Conservation (phyloP, 2,797 vertebrate species). For the Takifugu ocellatus region DNA sequence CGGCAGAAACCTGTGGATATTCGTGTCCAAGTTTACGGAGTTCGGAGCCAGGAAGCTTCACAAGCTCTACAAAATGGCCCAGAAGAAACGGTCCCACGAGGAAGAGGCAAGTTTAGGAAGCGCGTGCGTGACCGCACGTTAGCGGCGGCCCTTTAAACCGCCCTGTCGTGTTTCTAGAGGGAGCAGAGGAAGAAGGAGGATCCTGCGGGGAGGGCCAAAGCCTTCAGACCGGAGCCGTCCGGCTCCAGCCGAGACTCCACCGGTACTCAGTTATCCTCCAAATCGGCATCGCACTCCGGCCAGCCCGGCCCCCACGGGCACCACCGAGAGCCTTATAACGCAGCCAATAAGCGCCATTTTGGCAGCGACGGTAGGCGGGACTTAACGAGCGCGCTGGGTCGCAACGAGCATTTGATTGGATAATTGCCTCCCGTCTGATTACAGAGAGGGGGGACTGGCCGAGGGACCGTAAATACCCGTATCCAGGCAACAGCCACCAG, state of each 20-base stretch:
- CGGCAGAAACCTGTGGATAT: slow-evolving; percentile 96
- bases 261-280: slow-evolving; percentile 79
- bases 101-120: slow-evolving; percentile 80
- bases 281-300: slow-evolving; percentile 70
- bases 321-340: slow-evolving; percentile 85
- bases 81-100: slow-evolving; percentile 92
- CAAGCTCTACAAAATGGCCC: slow-evolving; percentile 98
- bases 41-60: slow-evolving; percentile 96
- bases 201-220: slow-evolving; percentile 76
- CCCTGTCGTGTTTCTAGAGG: slow-evolving; percentile 63
- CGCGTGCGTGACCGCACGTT: background rate
- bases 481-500: slow-evolving; percentile 85
- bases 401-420: no score
- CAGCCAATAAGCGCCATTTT: slow-evolving; percentile 89
- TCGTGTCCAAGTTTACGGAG: slow-evolving; percentile 99
- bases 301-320: slow-evolving; percentile 82
- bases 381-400: background rate
- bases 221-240: slow-evolving; percentile 86
- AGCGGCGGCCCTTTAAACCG: background rate
- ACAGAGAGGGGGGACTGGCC: slow-evolving; percentile 95
- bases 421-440: no score
- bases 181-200: slow-evolving; percentile 96
- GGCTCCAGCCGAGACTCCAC: slow-evolving; percentile 88
- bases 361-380: slow-evolving; percentile 72
- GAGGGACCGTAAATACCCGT: slow-evolving; percentile 92